Percentiles rank a stretch among this genome's conserved stretches.
Evolutionary conservation across 1,140 invertebrate species (phyloP).

Genomic region (Procambarus virginalis): DNA sequence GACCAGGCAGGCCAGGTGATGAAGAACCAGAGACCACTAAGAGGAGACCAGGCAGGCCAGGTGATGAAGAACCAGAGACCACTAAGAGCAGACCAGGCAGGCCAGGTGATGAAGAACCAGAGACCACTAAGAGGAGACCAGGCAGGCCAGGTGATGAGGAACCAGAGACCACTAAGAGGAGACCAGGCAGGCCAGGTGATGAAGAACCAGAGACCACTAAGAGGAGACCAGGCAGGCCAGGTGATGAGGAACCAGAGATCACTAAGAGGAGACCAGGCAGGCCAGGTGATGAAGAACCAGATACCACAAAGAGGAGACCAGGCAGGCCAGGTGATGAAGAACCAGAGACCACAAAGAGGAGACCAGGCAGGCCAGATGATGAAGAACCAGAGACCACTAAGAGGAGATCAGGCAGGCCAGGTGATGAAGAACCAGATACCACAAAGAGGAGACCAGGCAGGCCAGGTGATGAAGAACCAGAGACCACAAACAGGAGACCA

Average conservation of each 20-base stretch:
- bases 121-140: not conserved
- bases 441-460: slow-evolving; percentile 14
- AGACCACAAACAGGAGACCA: not conserved
- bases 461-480: not conserved
- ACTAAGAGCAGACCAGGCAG: not conserved
- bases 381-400: slow-evolving; percentile 8
- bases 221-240: not conserved
- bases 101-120: slow-evolving; percentile 15
- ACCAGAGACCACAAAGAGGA: not conserved
- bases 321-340: too few relatives aligned
- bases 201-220: not conserved
- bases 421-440: slow-evolving; percentile 4
- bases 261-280: not conserved
- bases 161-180: not conserved
- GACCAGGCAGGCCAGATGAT: not conserved
- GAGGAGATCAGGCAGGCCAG: slow-evolving; percentile 11
- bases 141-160: not conserved
- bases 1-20: too few relatives aligned
- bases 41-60: too few relatives aligned
- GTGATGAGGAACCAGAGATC: not conserved
- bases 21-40: too few relatives aligned
- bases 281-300: not conserved
- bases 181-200: not conserved
- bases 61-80: too few relatives aligned
- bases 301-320: not conserved